A percentile compares a stretch with the other conserved stretches of the same genome.
Conservation (phyloP, 2,113 vertebrate species). For the Cyprinodon brontotheroides region DNA sequence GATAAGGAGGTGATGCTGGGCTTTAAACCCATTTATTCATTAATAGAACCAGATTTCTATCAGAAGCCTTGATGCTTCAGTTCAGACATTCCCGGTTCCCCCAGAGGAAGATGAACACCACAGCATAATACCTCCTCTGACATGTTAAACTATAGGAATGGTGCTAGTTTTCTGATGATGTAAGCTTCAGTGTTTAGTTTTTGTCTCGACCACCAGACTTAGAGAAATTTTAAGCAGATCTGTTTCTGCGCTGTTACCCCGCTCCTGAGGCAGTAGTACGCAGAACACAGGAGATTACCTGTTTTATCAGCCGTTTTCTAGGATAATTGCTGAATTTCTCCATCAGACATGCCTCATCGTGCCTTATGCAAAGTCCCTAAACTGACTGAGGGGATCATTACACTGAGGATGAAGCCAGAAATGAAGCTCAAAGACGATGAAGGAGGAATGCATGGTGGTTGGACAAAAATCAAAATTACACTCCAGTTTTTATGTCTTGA, state of each 20-base stretch:
- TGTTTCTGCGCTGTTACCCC: too few relatives aligned
- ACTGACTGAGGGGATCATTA: background rate
- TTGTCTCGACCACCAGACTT: background rate
- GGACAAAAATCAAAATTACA: background rate
- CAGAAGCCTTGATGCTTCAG: too few relatives aligned
- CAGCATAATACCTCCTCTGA: background rate
- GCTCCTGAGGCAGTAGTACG: background rate
- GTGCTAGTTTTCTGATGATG: background rate
- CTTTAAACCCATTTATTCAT: background rate
- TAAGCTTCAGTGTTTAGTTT: too few relatives aligned
- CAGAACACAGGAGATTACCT: background rate
- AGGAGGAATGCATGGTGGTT: background rate
- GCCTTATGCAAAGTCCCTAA: background rate
- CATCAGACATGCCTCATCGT: background rate
- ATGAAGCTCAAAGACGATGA: background rate
- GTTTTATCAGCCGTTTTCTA: background rate
- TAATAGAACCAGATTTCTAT: background rate
- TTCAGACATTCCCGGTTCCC: background rate
- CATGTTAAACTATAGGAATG: background rate
- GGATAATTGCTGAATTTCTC: background rate
- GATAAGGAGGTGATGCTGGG: conserved; percentile 6
- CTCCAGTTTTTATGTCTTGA: background rate
- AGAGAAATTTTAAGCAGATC: too few relatives aligned
- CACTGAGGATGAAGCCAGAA: background rate
- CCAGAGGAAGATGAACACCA: background rate